Evolutionary conservation across 2,888 invertebrate genomes (phyloP).

Genomic region (Chorisops tibialis): DNA sequence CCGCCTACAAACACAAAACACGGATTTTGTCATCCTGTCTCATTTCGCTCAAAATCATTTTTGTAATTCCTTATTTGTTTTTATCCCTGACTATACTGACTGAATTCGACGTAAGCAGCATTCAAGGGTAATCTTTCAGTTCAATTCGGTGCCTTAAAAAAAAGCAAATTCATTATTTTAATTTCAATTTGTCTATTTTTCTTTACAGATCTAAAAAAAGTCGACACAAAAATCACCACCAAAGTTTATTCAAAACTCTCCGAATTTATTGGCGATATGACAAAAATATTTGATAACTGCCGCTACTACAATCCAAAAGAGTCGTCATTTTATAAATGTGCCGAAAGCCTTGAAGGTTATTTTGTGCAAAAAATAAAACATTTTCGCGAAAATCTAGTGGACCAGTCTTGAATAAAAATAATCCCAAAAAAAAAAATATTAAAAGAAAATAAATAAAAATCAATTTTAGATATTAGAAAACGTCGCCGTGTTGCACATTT

Average conservation of each 20-base stretch:
- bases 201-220: conserved; percentile 81
- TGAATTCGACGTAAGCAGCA: too few species aligned
- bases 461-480: not conserved
- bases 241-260: conserved; percentile 80
- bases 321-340: conserved; percentile 94
- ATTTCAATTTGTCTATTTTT: conserved; percentile 28
- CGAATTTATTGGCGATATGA: conserved; percentile 97
- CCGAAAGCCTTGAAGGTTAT: conserved; percentile 90
- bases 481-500: not conserved
- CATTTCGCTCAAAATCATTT: too few species aligned
- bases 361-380: conserved; percentile 92
- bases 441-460: not conserved
- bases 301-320: conserved; percentile 95
- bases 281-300: conserved; percentile 98
- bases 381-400: conserved; percentile 76
- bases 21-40: too few species aligned
- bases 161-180: not conserved
- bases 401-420: conserved; percentile 25
- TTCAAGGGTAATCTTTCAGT: too few species aligned
- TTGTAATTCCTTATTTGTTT: too few species aligned
- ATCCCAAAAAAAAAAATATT: not conserved
- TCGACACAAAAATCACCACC: conserved; percentile 81
- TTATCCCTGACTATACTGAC: too few species aligned
- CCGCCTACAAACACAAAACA: too few species aligned
- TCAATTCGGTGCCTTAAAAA: too few species aligned